phyloP scores from a whole-genome alignment of 2,888 invertebrate species.

The Synergus umbraculus region DNA sequence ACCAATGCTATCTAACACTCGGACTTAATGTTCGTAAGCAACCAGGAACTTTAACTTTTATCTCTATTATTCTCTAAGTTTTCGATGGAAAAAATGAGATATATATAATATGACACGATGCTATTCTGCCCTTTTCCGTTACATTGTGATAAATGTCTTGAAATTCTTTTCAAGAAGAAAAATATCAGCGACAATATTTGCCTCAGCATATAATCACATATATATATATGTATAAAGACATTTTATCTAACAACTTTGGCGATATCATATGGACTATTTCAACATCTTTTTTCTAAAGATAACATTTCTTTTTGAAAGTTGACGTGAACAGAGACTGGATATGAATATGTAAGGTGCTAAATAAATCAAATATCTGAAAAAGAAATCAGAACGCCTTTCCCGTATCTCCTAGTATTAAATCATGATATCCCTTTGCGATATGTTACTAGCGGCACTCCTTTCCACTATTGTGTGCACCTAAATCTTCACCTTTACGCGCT shows the following conservation, averaged over 20 bases:
- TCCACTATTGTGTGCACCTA: constrained; percentile 27
- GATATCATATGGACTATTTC: neutral
- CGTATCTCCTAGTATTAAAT: constrained; percentile 23
- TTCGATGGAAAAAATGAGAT: neutral
- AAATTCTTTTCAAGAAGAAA: neutral
- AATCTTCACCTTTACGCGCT: constrained; percentile 24
- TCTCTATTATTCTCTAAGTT: neutral
- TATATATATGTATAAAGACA: neutral
- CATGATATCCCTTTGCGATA: constrained; percentile 30
- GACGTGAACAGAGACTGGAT: neutral
- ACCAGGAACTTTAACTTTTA: neutral
- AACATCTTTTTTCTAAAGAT: neutral
- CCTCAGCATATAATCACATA: neutral
- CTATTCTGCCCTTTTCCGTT: neutral
- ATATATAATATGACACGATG: neutral
- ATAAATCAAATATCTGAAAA: constrained; percentile 2
- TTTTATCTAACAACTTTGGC: neutral
- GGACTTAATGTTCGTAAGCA: neutral
- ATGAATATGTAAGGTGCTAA: neutral
- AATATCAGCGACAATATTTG: neutral
- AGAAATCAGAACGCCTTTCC: constrained; percentile 28
- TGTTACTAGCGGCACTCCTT: neutral
- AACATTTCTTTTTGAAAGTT: neutral
- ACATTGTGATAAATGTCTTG: neutral
- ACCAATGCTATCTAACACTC: neutral